These are phyloP conservation scores for Nowickia ferox DNA, from an alignment of 2,888 invertebrate species.

Conservation along the genomic window DNA sequence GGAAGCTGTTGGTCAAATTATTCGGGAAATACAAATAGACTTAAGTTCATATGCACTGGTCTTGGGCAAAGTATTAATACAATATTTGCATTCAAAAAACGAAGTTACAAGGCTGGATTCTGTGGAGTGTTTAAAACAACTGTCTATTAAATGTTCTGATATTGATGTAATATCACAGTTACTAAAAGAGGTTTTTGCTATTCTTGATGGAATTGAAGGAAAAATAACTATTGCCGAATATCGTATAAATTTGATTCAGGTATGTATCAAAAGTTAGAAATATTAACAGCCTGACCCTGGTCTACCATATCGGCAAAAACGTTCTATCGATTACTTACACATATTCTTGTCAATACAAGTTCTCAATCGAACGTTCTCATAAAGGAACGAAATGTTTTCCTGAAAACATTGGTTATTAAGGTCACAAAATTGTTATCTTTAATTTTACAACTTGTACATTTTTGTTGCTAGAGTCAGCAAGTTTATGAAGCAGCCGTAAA, in stretches of 20 bases:
- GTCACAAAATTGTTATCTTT: no score
- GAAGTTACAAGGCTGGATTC: conserved; percentile 90
- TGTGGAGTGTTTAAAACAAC: conserved; percentile 87
- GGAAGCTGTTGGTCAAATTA: conserved; percentile 90
- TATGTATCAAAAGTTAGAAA: not conserved
- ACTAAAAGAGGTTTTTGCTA: conserved; percentile 88
- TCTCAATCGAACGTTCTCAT: no score
- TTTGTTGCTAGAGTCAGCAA: no score
- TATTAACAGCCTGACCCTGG: no score
- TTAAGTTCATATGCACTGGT: conserved; percentile 90
- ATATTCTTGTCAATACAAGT: no score
- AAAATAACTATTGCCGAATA: conserved; percentile 95
- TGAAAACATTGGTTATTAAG: no score
- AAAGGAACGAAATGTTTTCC: no score
- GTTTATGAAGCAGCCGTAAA: no score
- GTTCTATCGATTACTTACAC: no score
- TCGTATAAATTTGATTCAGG: conserved; percentile 92
- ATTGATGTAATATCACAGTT: conserved; percentile 87
- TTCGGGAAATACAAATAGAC: conserved; percentile 89
- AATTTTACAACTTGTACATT: no score
- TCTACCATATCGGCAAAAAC: no score
- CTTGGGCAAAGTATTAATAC: conserved; percentile 91
- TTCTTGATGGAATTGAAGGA: conserved; percentile 94
- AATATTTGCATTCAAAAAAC: conserved; percentile 93
- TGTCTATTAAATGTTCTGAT: conserved; percentile 89